phyloP scores from a whole-genome alignment of 2,797 vertebrate species.

The Coregonus suidteri region DNA sequence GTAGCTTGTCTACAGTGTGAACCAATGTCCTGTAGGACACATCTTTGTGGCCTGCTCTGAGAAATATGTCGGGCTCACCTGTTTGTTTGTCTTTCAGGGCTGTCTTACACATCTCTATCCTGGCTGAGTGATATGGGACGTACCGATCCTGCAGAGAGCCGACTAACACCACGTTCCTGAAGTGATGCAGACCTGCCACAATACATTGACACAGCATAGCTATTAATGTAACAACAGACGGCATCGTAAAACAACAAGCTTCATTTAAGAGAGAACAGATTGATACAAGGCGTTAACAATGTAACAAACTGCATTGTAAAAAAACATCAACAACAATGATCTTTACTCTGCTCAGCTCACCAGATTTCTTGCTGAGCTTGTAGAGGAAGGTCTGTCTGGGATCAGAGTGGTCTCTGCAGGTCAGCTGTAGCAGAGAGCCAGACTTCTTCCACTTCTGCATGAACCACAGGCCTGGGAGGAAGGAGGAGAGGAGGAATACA shows the following conservation, averaged over 20 bases:
- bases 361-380: conserved; percentile 98
- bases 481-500: conserved; percentile 25
- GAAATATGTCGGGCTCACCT: conserved; percentile 74
- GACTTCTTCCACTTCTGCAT: conserved; percentile 99
- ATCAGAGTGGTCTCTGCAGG: conserved; percentile 96
- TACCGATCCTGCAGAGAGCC: conserved; percentile 98
- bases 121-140: conserved; percentile 97
- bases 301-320: background rate
- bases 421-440: conserved; percentile 93
- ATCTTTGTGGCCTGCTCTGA: background rate
- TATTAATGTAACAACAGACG: background rate
- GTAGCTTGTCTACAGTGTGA: too few species aligned
- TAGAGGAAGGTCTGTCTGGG: conserved; percentile 98
- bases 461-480: conserved; percentile 91
- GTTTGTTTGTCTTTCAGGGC: conserved; percentile 98
- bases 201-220: background rate
- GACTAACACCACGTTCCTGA: conserved; percentile 95
- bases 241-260: background rate
- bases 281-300: background rate
- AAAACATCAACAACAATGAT: background rate
- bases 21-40: background rate
- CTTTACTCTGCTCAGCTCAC: conserved; percentile 64
- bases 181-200: conserved; percentile 89
- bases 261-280: background rate
- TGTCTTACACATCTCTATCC: conserved; percentile 99